Evolutionary conservation across 2,113 vertebrate genomes (phyloP).

Genomic region (Hipposideros armiger): DNA sequence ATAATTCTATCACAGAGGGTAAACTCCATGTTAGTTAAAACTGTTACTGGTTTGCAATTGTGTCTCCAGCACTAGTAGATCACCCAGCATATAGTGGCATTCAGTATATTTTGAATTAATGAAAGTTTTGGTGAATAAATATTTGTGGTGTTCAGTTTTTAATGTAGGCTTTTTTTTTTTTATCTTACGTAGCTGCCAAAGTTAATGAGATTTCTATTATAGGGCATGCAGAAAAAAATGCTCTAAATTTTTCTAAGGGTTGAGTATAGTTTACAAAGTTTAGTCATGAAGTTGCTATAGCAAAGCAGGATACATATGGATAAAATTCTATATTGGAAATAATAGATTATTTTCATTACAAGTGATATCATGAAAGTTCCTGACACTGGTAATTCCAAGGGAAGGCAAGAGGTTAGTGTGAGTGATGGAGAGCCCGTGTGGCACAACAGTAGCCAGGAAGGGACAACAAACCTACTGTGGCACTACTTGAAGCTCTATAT

Average conservation of each 20-base stretch:
- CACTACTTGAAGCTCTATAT: not conserved
- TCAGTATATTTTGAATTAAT: not conserved
- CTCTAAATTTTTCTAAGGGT: not conserved
- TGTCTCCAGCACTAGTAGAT: not conserved
- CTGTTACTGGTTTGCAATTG: not conserved
- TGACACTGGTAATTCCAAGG: not conserved
- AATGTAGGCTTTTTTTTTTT: not conserved
- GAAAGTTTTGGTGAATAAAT: not conserved
- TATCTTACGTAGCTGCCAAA: not conserved
- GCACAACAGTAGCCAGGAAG: not conserved
- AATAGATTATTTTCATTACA: not conserved
- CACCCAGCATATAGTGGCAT: not conserved
- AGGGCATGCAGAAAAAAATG: not conserved
- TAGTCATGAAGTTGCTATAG: not conserved
- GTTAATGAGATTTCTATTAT: not conserved
- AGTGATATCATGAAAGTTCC: not conserved
- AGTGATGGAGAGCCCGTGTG: not conserved
- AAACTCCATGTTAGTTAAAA: not conserved
- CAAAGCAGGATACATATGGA: not conserved
- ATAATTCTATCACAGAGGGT: not conserved
- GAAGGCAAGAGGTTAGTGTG: not conserved
- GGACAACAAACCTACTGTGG: not conserved
- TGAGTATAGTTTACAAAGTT: not conserved
- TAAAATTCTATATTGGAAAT: not conserved
- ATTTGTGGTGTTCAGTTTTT: not conserved